Conservation (phyloP, 2,113 vertebrate species). For the Circaetus cinerascens region DNA sequence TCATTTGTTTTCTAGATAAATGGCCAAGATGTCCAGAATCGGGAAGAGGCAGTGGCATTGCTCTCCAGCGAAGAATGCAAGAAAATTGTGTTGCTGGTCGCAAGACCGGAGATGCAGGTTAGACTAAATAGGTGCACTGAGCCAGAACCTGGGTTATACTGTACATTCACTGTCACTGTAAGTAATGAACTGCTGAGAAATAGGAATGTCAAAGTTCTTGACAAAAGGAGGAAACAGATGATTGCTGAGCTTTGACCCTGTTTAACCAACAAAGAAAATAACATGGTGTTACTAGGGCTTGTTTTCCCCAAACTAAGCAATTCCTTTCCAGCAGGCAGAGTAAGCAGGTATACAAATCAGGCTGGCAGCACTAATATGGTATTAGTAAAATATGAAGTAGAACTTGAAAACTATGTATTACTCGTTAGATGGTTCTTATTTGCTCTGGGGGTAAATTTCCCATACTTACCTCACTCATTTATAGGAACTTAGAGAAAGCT, state of each 20-base stretch:
- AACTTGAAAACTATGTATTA: neutral
- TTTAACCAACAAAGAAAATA: neutral
- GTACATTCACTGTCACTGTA: neutral
- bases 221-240: neutral
- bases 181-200: constrained; percentile 6
- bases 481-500: neutral
- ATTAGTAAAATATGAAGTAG: neutral
- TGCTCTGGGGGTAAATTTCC: neutral
- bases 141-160: neutral
- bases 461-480: neutral
- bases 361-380: neutral
- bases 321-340: neutral
- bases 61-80: constrained; percentile 88
- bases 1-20: constrained; percentile 90
- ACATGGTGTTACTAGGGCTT: neutral
- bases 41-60: constrained; percentile 88
- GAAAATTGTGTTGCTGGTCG: constrained; percentile 88
- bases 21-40: constrained; percentile 91
- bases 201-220: neutral
- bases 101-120: constrained; percentile 92
- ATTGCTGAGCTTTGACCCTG: neutral
- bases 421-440: neutral
- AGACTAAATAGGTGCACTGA: constrained; percentile 48
- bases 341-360: neutral
- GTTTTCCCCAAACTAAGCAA: neutral